These are phyloP conservation scores for Hippocampus mohnikei DNA, from an alignment of 2,113 vertebrate genomes.

Conservation along the genomic window DNA sequence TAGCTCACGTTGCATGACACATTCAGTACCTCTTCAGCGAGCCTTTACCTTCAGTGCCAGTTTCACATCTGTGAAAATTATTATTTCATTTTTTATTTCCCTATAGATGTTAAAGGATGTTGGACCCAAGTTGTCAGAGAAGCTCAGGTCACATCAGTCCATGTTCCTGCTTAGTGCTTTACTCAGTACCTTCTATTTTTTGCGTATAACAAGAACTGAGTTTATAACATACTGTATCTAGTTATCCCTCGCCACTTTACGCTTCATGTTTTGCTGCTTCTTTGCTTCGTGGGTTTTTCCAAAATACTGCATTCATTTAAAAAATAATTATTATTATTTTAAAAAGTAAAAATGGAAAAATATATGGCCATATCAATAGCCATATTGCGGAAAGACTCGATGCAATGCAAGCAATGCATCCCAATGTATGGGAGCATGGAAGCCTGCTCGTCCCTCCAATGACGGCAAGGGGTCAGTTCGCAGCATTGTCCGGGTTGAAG, in stretches of 20 bases:
- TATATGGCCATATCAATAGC: too few species aligned
- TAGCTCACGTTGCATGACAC: conserved; percentile 15
- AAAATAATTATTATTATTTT: too few species aligned
- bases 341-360: too few species aligned
- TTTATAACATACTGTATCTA: not conserved
- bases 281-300: too few species aligned
- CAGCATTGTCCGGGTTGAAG: too few species aligned
- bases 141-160: not conserved
- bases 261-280: too few species aligned
- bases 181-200: not conserved
- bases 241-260: not conserved
- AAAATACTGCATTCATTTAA: too few species aligned
- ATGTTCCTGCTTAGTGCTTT: not conserved
- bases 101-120: not conserved
- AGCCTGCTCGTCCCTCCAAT: too few species aligned
- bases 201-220: not conserved
- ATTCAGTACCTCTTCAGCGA: conserved; percentile 6
- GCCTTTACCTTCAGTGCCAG: conserved; percentile 25
- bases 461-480: too few species aligned
- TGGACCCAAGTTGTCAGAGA: not conserved
- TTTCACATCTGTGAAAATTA: conserved; percentile 51
- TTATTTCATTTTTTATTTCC: conserved; percentile 34
- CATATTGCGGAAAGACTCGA: too few species aligned
- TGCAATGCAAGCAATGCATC: too few species aligned
- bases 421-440: too few species aligned